Evolutionary conservation across 2,888 invertebrate species (phyloP).

Genomic region (Cryptops parisi): DNA sequence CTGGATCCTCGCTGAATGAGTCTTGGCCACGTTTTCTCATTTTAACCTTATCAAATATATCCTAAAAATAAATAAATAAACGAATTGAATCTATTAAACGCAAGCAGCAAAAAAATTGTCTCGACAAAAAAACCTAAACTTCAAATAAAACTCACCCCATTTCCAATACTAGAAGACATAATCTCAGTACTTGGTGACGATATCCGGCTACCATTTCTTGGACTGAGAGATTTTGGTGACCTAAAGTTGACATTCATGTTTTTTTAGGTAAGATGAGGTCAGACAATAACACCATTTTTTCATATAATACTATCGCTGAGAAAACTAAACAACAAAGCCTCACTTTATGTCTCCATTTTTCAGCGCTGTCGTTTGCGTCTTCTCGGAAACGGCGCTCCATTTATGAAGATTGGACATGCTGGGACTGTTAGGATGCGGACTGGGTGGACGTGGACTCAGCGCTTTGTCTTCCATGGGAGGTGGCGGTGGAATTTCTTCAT

Average conservation of each 20-base stretch:
- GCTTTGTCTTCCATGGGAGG: constrained; percentile 16
- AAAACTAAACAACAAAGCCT: too few relatives aligned
- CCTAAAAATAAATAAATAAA: constrained; percentile 9
- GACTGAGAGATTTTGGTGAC: constrained; percentile 5
- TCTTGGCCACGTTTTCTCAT: constrained; percentile 18
- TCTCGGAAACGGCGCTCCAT: constrained; percentile 15
- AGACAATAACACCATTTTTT: too few relatives aligned
- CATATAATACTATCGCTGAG: too few relatives aligned
- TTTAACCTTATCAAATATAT: constrained; percentile 13
- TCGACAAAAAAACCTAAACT: too few relatives aligned
- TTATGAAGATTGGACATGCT: constrained; percentile 13
- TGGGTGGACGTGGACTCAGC: constrained; percentile 5
- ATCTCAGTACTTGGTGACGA: constrained; percentile 5
- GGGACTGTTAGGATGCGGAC: constrained; percentile 15
- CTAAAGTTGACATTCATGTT: too few relatives aligned
- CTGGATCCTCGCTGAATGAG: constrained; percentile 19
- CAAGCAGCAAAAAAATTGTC: too few relatives aligned
- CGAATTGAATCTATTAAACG: too few relatives aligned
- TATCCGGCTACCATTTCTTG: constrained; percentile 4
- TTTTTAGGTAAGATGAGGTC: too few relatives aligned
- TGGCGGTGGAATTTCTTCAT: neutral
- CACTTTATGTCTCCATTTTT: too few relatives aligned
- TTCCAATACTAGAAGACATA: constrained; percentile 9
- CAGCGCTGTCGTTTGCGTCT: too few relatives aligned
- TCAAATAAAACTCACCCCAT: constrained; percentile 2